Base-by-base conservation (phyloP, 2,888 invertebrate genomes). In the Acanthococcus lagerstroemiae region DNA sequence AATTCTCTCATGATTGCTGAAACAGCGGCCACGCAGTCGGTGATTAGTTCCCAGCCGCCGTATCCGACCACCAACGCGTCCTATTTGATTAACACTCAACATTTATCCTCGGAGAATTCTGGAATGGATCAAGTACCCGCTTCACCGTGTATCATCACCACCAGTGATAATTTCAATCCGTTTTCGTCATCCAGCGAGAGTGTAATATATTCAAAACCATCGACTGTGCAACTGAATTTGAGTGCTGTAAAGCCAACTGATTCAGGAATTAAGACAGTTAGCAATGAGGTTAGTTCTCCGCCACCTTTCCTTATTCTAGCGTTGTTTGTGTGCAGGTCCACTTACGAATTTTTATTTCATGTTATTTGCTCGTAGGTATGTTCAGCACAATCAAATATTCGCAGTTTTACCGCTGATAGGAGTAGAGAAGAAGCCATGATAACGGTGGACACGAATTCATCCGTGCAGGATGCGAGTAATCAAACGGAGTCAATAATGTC, bases 1-100 rank as follows among this genome's bases (percentile, higher is more conserved):
- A 66, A 66, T 57, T 66, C 66, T 3, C 15, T 66, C 5, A 19
- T 66, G 21, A 66, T 66, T 19, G 46, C 66, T 56, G 66, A 66
- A 46, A 45, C 66, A 1, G 56, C 66, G 15, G 56, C 66, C 22
- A 55, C 55, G 17, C 61, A 61, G 27, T 61, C 61, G 3, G 50
- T 61, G 3, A 21, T 65, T 1, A 65, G 55, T 45, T 24, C 66
- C 19, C 55, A 55, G 17, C 3, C 30, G 2, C 26, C 44, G 9
- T 56, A 55, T n/a, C 46, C 60, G 4, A 21, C 25, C 37, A 60
- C n/a, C n/a, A 66, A 66, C 55, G 15, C 61, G 17, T 56, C 66
- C n/a, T 66, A 46, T 30, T 22, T 66, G 4, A 56, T 66, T 26
- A 66, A 66, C 30, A 46, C 66, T 3, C 55, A 55, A 6, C 66